phyloP scores from a whole-genome alignment of 1,140 invertebrate genomes.

The Trachymyrmex septentrionalis region DNA sequence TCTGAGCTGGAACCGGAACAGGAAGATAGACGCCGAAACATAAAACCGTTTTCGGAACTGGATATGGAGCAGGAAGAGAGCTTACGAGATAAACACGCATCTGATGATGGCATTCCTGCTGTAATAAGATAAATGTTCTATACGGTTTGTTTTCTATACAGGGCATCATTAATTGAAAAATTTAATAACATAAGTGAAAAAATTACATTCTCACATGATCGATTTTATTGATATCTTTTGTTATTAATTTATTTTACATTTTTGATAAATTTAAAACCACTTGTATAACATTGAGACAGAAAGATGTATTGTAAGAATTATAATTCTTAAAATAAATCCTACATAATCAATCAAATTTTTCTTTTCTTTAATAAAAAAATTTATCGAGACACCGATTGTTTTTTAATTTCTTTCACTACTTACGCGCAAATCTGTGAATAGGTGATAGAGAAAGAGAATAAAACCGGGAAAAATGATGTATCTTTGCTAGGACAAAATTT shows the following conservation, averaged over 20 bases:
- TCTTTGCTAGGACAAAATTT: neutral
- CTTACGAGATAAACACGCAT: constrained; percentile 89
- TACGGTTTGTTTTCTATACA: neutral
- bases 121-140: neutral
- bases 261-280: neutral
- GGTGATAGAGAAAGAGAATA: too few relatives aligned
- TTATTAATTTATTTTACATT: neutral
- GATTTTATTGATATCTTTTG: neutral
- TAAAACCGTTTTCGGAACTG: constrained; percentile 84
- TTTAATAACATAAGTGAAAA: neutral
- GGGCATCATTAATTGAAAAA: neutral
- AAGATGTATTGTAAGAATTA: neutral
- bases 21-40: constrained; percentile 81
- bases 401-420: neutral
- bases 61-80: constrained; percentile 88
- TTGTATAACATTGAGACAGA: neutral
- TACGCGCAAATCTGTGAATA: neutral
- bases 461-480: neutral
- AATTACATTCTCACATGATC: neutral
- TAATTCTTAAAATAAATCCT: neutral
- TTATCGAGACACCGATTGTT: neutral
- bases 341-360: neutral
- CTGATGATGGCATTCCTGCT: constrained; percentile 84
- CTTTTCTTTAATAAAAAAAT: neutral
- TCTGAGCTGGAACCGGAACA: constrained; percentile 85